Conservation (phyloP, 1,140 invertebrate species). For the Penaeus japonicus region DNA sequence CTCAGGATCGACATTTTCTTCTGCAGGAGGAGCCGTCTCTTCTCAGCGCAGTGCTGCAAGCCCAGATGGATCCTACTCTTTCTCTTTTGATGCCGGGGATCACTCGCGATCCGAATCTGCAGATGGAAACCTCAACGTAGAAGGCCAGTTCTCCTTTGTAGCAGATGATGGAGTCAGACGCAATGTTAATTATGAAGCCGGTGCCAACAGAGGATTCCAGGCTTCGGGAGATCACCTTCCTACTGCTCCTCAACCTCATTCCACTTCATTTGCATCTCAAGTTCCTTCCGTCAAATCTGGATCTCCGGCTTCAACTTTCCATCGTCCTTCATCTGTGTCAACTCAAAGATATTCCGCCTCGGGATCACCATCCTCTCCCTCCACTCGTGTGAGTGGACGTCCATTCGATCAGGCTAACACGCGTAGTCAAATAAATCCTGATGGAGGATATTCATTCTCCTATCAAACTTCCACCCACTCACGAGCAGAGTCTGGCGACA, state of each 20-base stretch:
- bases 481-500: conserved; percentile 31
- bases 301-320: neutral
- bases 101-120: conserved; percentile 53
- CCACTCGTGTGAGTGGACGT: no score
- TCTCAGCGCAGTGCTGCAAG: neutral
- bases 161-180: conserved; percentile 52
- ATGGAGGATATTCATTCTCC: conserved; percentile 38
- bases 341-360: no score
- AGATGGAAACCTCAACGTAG: conserved; percentile 46
- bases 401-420: neutral
- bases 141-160: conserved; percentile 53
- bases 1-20: neutral
- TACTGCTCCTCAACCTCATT: neutral
- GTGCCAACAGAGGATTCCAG: conserved; percentile 44
- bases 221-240: conserved; percentile 52
- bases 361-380: no score
- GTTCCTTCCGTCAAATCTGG: no score
- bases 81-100: conserved; percentile 58
- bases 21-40: neutral
- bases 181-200: conserved; percentile 38
- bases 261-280: neutral
- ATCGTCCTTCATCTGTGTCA: no score
- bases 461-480: conserved; percentile 36
- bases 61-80: conserved; percentile 51
- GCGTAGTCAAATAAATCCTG: neutral